Base-by-base conservation (phyloP, 2,888 invertebrate genomes). In the Eulithis prunata region DNA sequence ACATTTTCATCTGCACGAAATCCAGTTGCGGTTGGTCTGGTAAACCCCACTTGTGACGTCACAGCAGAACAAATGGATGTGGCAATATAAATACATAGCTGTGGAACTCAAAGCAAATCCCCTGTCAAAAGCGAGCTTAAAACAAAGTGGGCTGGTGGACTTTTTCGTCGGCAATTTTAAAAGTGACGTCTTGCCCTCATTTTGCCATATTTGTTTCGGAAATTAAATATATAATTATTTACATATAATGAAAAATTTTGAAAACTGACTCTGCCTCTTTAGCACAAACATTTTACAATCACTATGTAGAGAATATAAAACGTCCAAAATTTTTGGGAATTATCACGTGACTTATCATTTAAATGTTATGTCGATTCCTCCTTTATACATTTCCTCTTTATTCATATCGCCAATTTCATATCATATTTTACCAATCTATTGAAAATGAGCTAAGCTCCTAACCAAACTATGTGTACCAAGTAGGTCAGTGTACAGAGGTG, bases 401-500 rank as follows among this genome's bases (percentile, higher is more conserved):
- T 21, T 21, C 21, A 21, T 21, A 21, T 21, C 21, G 21, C 21
- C 21, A 21, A 21, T 1, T 21, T 21, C 21, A 21, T 21, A 21
- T 21, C 21, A 21, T 21, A 21, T 21, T 21, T 21, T 21, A 32
- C 32, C 32, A 32, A 32, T 32, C 4, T 32, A 32, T 32, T 32
- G 32, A 32, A 32, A 32, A 5, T 4, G 32, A 2, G 32, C 32
- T 4, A 6, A 2, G 32, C 1, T 28, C 36, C 47, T 51, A 43
- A 28, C 52, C 10, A 41, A 58, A 62, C 54, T 13, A 56, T 4
- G 14, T 38, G 41, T 52, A 57, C 43, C 38, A 61, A 57, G 13
- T 57, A 72, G 74, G 74, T 70, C 72, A 74, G 64, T 54, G 57
- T 62, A 67, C 70, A 62, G 62, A 64, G 59, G 63, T 62, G 56